A percentile compares a stretch with the other conserved stretches of the same genome.
Evolutionary conservation across 2,797 vertebrate genomes (phyloP).

Genomic region (Ceryle rudis): DNA sequence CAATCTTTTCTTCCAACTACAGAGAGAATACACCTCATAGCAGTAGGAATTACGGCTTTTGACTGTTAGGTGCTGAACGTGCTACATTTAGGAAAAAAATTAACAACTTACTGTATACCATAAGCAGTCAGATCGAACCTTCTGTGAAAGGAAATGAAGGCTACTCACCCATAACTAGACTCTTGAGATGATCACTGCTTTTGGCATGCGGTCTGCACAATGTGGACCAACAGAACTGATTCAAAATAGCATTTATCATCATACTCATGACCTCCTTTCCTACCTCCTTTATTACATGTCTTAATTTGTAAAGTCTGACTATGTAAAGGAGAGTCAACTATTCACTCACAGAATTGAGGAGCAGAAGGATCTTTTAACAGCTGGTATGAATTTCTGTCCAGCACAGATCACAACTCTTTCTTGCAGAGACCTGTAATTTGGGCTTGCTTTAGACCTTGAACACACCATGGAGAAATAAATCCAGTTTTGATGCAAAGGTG

Average conservation of each 20-base stretch:
- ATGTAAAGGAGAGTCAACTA: neutral
- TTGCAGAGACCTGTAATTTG: neutral
- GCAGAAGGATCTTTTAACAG: neutral
- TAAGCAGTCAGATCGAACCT: neutral
- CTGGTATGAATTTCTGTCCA: neutral
- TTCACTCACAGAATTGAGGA: neutral
- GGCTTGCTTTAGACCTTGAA: neutral
- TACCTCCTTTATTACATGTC: neutral
- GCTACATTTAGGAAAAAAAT: neutral
- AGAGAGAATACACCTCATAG: neutral
- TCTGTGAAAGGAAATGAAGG: neutral
- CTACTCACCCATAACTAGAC: constrained; percentile 26
- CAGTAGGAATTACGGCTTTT: neutral
- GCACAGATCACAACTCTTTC: neutral
- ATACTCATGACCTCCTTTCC: neutral
- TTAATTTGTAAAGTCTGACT: neutral
- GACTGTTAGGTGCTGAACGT: neutral
- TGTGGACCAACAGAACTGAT: neutral
- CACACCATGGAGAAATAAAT: neutral
- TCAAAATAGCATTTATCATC: neutral
- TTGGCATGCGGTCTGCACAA: neutral
- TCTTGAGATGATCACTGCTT: neutral
- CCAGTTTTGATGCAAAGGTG: neutral
- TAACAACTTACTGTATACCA: neutral
- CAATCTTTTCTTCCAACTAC: neutral